Conservation (phyloP, 2,797 vertebrate species). For the Phaenicophaeus curvirostris region DNA sequence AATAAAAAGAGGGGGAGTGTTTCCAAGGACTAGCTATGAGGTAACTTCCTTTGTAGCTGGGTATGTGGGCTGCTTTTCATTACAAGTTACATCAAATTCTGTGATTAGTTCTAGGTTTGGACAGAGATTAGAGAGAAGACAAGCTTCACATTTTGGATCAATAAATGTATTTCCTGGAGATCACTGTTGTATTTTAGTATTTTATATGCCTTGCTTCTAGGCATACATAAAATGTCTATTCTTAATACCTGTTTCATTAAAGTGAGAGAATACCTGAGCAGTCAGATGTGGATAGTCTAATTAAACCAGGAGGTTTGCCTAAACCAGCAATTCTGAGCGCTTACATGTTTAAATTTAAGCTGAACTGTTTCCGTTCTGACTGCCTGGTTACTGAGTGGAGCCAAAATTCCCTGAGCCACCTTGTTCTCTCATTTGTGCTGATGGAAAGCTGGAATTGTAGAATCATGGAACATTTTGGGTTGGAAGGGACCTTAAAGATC, state of each 20-base stretch:
- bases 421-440: not conserved
- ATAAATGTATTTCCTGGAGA: not conserved
- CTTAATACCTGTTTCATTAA: not conserved
- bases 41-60: not conserved
- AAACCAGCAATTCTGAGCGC: not conserved
- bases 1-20: fast-evolving
- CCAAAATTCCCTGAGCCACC: not conserved
- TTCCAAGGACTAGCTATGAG: not conserved
- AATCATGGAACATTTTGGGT: too few species aligned
- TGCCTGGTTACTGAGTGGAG: not conserved
- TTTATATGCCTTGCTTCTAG: not conserved
- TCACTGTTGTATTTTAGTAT: not conserved
- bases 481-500: too few species aligned
- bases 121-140: not conserved
- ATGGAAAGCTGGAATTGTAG: not conserved
- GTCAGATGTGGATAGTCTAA: not conserved
- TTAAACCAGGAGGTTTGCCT: not conserved
- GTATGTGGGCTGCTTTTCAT: not conserved
- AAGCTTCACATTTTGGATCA: not conserved
- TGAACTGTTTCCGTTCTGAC: not conserved
- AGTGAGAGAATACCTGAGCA: not conserved
- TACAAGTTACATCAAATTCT: not conserved
- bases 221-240: not conserved
- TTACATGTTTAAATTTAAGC: not conserved
- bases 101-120: not conserved